Conservation (phyloP, 2,888 invertebrate genomes). For the Fragum whitleyi region DNA sequence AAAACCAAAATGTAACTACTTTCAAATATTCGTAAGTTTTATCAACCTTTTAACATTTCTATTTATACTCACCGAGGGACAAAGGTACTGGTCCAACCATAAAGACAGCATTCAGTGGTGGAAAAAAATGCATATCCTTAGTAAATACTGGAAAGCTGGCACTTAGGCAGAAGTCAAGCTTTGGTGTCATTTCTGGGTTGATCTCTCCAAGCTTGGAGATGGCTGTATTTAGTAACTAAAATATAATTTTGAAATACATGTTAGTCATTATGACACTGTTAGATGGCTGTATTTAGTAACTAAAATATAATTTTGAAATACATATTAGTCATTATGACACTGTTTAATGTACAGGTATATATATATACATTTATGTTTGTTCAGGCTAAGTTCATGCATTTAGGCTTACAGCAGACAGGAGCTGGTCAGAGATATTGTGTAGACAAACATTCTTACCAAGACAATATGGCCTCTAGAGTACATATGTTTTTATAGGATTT, state of each 20-base stretch:
- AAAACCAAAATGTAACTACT: too few species aligned
- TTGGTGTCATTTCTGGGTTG: slow-evolving; percentile 52
- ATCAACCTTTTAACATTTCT: too few species aligned
- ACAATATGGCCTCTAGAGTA: too few species aligned
- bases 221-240: slow-evolving; percentile 51
- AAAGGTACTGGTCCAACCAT: slow-evolving; percentile 67
- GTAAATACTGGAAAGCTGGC: slow-evolving; percentile 54
- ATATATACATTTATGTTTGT: too few species aligned
- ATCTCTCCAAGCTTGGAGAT: slow-evolving; percentile 48
- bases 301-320: slow-evolving; percentile 27
- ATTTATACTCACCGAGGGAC: slow-evolving; percentile 48
- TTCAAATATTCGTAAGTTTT: too few species aligned
- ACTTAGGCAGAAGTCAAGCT: slow-evolving; percentile 62
- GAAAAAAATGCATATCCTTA: slow-evolving; percentile 52
- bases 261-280: too few species aligned
- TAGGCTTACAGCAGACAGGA: too few species aligned
- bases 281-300: slow-evolving; percentile 48
- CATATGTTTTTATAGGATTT: too few species aligned
- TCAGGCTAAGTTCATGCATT: too few species aligned
- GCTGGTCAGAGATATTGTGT: too few species aligned
- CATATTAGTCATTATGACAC: too few species aligned
- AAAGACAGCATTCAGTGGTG: slow-evolving; percentile 22
- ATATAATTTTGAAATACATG: not conserved
- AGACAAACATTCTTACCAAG: too few species aligned
- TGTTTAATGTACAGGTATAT: not conserved